Evolutionary conservation across 2,113 vertebrate species (phyloP), one percentile per base, ranked within the genome.

Genomic region (Hipposideros armiger): DNA sequence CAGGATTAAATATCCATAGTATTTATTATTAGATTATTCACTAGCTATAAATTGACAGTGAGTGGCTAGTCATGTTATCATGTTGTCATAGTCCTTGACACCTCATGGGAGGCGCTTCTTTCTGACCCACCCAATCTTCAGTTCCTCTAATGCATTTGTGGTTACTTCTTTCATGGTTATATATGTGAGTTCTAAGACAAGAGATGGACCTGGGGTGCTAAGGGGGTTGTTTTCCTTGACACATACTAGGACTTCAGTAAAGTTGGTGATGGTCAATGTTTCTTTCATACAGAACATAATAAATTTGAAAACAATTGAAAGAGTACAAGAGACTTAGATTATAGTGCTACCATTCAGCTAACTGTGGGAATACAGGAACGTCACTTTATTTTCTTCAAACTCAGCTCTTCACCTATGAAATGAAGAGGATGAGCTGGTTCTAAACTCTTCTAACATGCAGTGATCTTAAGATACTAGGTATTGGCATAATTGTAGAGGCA

Each of bases 41-140:
- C 54, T 28, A 52, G 60, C 24, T 81, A 2, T 72, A 83, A 73
- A 22, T 52, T 73, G n/a, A 60, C 62, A 78, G 60, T 9, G 56
- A 42, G n/a, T 52, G 11, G 2, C 13, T 50, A 50, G 36, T 94
- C 45, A 40, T 60, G 32, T 70, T 93, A 11, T 89, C 40, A 9
- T 52, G 32, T 70, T 94, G 8, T 80, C 45, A 20, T 16, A 17
- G 30, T 84, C 50, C 66, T 50, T 52, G 47, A 88, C n/a, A 92
- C 40, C 20, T 91, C 24, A 3, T 11, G 22, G 72, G 7, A 92
- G 42, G 17, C 66, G 28, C 42, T 74, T 74, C 47, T 70, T 81
- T 91, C 42, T 91, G 47, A 74, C 54, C 54, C 93, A 96, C 93
- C 95, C 88, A 91, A 3, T 78, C 94, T 93, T 96, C 86, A 60